Evolutionary conservation across 2,797 vertebrate genomes (phyloP), one percentile per base, ranked within the genome.

Genomic region (Mergus octosetaceus): DNA sequence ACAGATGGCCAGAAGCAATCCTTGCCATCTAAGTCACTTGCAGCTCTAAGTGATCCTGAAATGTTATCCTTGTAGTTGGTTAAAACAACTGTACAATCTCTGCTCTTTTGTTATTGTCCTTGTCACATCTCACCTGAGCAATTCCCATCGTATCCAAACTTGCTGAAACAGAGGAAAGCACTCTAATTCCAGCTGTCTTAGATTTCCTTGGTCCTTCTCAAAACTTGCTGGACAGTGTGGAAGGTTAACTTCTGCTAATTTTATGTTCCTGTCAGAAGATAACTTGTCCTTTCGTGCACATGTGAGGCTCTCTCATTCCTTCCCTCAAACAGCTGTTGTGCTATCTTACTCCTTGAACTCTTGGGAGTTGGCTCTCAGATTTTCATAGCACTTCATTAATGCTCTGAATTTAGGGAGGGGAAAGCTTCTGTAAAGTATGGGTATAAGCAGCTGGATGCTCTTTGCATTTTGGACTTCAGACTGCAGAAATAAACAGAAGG

Each of bases 401-500:
- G 61, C 36, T 85, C 90, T 89, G 69, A 87, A 77, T 80, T 60
- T 57, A 51, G 82, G 51, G 61, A 45, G 70, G 13, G 64, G 27
- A 85, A 80, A 43, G 89, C 91, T 94, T 57, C 85, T 85, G 87
- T 94, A 69, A 91, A 93, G 78, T 81, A 77, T 6, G 28, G 16
- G 9, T 80, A 28, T 84, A 75, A 95, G 66, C 90, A 95, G 76
- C 91, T 95, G 94, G 83, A 76, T 60, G 41, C 73, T 93, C 58
- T 94, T 94, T 94, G 54, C n/a, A 13, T 93, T 80, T 90, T 88
- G 85, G 69, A 79, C 36, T 85, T 73, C 80, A 84, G 58, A 49
- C 4, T 25, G 21, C 76, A 91, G 85, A 85, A 95, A 93, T 94
- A 93, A 94, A 94, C 83, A 95, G 83, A 84, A 91, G 41, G 79